A percentile compares a stretch with the other conserved stretches of the same genome.
These are phyloP conservation scores for Graptemys geographica DNA, from an alignment of 2,797 vertebrate species.

Conservation along the genomic window DNA sequence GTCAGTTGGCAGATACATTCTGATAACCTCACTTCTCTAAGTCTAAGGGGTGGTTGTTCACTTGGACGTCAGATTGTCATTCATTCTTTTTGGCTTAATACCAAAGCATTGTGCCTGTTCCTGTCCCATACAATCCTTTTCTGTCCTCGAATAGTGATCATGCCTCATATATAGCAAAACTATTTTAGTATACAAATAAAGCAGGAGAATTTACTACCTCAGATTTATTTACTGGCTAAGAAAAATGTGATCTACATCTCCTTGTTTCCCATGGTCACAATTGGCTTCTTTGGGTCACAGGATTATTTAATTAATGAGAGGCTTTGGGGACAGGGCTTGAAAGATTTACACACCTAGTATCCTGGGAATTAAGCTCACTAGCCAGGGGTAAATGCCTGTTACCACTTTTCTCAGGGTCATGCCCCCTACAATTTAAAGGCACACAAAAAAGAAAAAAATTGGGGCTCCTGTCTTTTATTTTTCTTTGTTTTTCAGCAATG, in stretches of 20 bases:
- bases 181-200: neutral
- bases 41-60: neutral
- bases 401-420: neutral
- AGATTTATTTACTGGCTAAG: neutral
- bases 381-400: neutral
- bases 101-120: neutral
- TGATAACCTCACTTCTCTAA: neutral
- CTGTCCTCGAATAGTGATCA: neutral
- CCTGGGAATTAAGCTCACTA: neutral
- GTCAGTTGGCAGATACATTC: neutral
- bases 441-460: neutral
- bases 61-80: neutral
- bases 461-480: neutral
- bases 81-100: neutral
- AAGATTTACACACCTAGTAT: neutral
- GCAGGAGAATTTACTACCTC: neutral
- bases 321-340: neutral
- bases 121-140: neutral
- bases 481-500: neutral
- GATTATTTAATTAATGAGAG: neutral
- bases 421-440: neutral
- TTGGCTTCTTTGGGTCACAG: neutral
- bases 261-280: neutral
- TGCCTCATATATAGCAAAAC: fast-evolving
- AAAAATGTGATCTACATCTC: neutral